Base-by-base conservation (phyloP, 2,113 vertebrate genomes). In the Marcusenius ussheri region DNA sequence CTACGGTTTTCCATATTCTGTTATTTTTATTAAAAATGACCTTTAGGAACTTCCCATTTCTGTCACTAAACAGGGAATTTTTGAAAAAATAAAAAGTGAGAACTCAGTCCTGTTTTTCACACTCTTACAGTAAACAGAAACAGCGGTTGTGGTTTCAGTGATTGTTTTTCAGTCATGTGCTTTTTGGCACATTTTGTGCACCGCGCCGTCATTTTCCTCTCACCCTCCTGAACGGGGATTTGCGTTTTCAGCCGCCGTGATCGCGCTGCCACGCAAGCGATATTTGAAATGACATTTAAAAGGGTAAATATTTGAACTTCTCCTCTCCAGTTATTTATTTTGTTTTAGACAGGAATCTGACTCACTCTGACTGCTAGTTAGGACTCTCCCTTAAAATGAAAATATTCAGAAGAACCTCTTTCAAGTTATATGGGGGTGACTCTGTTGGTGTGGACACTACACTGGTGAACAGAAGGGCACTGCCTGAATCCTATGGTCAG, bases 11-110 rank as follows among this genome's bases (percentile, higher is more conserved):
- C 90, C 84, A 83, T 89, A 91, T 88, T 92, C 91, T 93, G 88
- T 90, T 94, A 91, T 93, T 93, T 91, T 91, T 92, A 90, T 84
- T 91, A 89, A 91, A 89, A 84, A 24, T 91, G 92, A 91, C 90
- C 91, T 91, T 93, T 93, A 87, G 89, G 91, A 87, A 86, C 89
- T 93, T 93, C 56, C 92, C 90, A 77, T 87, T 91, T 89, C 84
- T 53, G 90, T 92, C 87, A 51, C 87, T 90, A 91, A 91, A 92
- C 91, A 88, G 93, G 93, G 92, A 91, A 85, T 91, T 90, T 91
- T 90, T 77, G 70, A 90, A 74, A 90, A 90, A 90, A 83, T 70
- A 56, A 90, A 51, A 87, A 74, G 89, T 66, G 70, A 56, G 62
- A 90, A 80, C 49, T 51, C 49, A 83, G 45, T 10, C 85, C 66